Evolutionary conservation across 2,113 vertebrate species (phyloP), one percentile per base, ranked within the genome.

Genomic region (Cacatua alba): DNA sequence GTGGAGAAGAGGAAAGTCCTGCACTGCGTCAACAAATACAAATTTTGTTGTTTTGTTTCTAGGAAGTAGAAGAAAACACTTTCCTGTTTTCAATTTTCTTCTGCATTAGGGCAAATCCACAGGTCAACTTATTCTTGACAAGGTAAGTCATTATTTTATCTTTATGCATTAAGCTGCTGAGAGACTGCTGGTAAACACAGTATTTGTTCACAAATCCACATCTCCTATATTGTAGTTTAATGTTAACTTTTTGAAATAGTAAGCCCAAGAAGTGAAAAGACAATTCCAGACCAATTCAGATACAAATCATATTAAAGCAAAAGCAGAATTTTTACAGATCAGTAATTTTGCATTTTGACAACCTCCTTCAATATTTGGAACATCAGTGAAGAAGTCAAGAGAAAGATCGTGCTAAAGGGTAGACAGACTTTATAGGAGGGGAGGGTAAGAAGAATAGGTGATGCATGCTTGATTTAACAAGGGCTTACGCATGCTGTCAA

Each of bases 311-410:
- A 57, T 20, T 80, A 63, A 64, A 94, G 37, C 6, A 77, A 55
- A 86, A 24, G 1, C 19, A 67, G 25, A 83, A n/a, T 7, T 28
- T 62, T 72, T 63, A 78, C 28, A 63, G 37, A 59, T 59, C 14
- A 53, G 13, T 57, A 89, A 35, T 62, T 81, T 49, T 65, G 17
- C 7, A n/a, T 94, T 92, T 72, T 89, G 72, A 53, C 53, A 84
- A 14, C 9, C 4, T 74, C 11, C 17, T 86, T 39, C 1, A 2
- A 21, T 0, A 0, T 29, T 4, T 65, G 33, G 33, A 15, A 11
- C 15, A 80, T 88, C 35, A 51, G 10, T 64, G 55, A 62, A 48
- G 20, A 65, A 82, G 9, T 37, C 7, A 68, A 80, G 82, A 21
- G 62, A 49, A 75, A 82, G 51, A 13, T 55, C 11, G 7, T 52